These are phyloP conservation scores for Gambelia wislizenii DNA, from an alignment of 2,797 vertebrate species.

Conservation along the genomic window DNA sequence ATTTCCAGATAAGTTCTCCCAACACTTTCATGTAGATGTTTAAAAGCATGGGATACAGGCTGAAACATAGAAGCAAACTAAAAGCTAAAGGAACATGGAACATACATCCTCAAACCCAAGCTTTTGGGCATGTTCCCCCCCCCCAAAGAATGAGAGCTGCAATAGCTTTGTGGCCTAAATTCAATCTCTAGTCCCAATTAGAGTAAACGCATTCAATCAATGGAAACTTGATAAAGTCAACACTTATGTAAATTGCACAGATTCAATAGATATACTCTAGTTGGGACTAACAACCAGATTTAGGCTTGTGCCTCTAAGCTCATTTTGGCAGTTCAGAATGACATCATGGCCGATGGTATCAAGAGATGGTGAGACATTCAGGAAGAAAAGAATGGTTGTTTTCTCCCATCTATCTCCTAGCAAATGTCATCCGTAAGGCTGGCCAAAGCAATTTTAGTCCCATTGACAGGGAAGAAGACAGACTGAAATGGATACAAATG, in stretches of 20 bases:
- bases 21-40: neutral
- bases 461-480: neutral
- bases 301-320: neutral
- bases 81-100: neutral
- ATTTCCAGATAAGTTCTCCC: neutral
- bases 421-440: neutral
- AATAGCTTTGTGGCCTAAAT: neutral
- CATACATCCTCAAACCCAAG: neutral
- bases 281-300: too few relatives aligned
- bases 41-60: neutral
- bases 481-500: neutral
- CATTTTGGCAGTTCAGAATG: neutral
- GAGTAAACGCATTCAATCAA: too few relatives aligned
- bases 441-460: neutral
- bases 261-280: too few relatives aligned
- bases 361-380: neutral
- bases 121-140: neutral
- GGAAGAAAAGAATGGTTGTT: neutral
- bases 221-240: too few relatives aligned
- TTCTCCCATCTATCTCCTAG: neutral
- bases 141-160: neutral
- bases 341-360: neutral
- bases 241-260: too few relatives aligned
- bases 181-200: too few relatives aligned
- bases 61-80: neutral